Percentiles rank a stretch among this genome's conserved stretches.
Evolutionary conservation across 1,140 invertebrate species (phyloP).

Genomic region (Ridgeia piscesae): DNA sequence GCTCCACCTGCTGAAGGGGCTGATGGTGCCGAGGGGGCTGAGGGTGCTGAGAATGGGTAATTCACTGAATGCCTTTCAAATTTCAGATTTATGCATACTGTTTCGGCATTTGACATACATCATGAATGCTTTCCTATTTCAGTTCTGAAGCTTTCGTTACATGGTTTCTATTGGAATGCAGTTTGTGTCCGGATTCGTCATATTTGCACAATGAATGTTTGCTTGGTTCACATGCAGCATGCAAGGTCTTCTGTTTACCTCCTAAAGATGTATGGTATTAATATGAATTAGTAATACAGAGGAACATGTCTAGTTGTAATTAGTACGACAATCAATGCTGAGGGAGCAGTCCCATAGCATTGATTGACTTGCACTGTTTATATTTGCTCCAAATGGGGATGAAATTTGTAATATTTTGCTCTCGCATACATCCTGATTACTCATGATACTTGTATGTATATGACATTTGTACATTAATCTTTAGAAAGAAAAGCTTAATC

Average conservation of each 20-base stretch:
- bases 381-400: background rate
- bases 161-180: background rate
- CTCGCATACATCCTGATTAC: background rate
- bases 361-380: background rate
- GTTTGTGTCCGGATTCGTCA: background rate
- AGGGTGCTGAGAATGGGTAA: background rate
- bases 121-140: background rate
- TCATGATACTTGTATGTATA: background rate
- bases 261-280: background rate
- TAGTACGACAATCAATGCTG: slow-evolving; percentile 8
- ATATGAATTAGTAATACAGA: background rate
- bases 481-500: background rate
- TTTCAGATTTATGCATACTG: background rate
- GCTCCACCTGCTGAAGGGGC: background rate
- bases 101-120: background rate
- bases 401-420: background rate
- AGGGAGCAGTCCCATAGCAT: background rate
- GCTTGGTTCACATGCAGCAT: background rate
- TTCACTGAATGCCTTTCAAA: background rate
- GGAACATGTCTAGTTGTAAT: slow-evolving; percentile 9
- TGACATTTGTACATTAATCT: background rate
- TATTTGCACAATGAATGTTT: background rate
- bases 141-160: background rate
- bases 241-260: background rate
- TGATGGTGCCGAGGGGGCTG: background rate